Evolutionary conservation across 1,140 invertebrate genomes (phyloP).

Genomic region (Heliconius eleuchia): DNA sequence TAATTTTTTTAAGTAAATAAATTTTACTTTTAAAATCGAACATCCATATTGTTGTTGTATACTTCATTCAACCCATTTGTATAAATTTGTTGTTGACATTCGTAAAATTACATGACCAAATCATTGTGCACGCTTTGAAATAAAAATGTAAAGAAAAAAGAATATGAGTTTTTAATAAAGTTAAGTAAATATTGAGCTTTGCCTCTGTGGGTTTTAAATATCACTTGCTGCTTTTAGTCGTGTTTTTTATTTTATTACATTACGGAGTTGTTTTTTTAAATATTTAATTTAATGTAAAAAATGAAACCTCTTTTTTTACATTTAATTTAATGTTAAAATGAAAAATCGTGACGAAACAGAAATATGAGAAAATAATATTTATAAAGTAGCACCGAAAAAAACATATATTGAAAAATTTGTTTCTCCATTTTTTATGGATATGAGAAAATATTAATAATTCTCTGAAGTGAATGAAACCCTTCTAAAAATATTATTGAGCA

Average conservation of each 20-base stretch:
- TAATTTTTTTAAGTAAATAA: background rate
- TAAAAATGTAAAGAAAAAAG: conserved; percentile 2
- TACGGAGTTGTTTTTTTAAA: background rate
- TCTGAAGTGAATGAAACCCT: too few relatives aligned
- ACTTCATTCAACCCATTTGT: background rate
- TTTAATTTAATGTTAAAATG: too few relatives aligned
- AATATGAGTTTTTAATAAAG: conserved; percentile 12
- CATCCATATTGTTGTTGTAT: background rate
- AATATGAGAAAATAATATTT: too few relatives aligned
- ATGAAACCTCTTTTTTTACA: too few relatives aligned
- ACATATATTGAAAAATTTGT: too few relatives aligned
- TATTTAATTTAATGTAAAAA: too few relatives aligned
- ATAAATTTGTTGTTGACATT: background rate
- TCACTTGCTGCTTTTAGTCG: background rate
- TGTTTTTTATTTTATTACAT: background rate
- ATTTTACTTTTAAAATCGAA: background rate
- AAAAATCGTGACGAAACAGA: too few relatives aligned
- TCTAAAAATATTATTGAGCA: too few relatives aligned
- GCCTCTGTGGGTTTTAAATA: background rate
- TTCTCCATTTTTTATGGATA: too few relatives aligned
- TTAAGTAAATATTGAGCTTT: background rate
- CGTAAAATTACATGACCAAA: conserved; percentile 1
- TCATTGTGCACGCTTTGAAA: background rate
- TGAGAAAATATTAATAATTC: too few relatives aligned
- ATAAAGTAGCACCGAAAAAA: too few relatives aligned